A percentile compares a stretch with the other conserved stretches of the same genome.
Evolutionary conservation across 2,888 invertebrate genomes (phyloP).

Genomic region (Morpho helenor): DNA sequence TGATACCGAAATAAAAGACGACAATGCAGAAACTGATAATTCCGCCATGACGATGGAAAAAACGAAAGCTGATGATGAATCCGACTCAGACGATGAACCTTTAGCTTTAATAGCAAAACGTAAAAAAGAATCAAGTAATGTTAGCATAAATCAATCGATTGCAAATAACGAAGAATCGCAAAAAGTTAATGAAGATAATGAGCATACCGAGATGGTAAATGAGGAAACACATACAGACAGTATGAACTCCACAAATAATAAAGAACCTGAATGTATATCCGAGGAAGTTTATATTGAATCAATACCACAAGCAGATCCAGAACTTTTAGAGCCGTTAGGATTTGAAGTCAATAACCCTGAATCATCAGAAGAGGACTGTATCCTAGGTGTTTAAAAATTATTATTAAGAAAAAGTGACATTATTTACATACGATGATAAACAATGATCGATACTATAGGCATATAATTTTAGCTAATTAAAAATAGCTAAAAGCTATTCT

Average conservation of each 20-base stretch:
- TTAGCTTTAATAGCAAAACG: conserved; percentile 49
- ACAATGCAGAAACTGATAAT: not conserved
- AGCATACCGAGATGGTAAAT: not conserved
- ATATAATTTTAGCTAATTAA: too few species aligned
- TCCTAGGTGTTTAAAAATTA: conserved; percentile 18
- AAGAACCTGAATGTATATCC: not conserved
- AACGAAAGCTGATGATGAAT: conserved; percentile 12
- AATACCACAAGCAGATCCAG: conserved; percentile 5
- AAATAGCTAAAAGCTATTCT: too few species aligned
- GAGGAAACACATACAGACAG: not conserved
- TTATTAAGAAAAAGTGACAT: too few species aligned
- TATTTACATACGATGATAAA: too few species aligned
- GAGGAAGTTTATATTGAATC: not conserved
- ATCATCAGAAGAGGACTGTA: conserved; percentile 23
- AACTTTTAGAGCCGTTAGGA: conserved; percentile 8
- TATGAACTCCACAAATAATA: not conserved
- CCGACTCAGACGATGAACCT: conserved; percentile 59
- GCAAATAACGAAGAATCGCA: not conserved
- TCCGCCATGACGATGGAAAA: not conserved
- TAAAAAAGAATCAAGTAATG: conserved; percentile 20
- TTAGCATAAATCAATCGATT: conserved; percentile 1
- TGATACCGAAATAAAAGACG: not conserved
- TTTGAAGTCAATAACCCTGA: conserved; percentile 4
- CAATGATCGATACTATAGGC: too few species aligned
- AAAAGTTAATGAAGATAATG: conserved; percentile 1